Evolutionary conservation across 2,888 invertebrate species (phyloP), one percentile per base, ranked within the genome.

Genomic region (Gnatocerus cornutus): DNA sequence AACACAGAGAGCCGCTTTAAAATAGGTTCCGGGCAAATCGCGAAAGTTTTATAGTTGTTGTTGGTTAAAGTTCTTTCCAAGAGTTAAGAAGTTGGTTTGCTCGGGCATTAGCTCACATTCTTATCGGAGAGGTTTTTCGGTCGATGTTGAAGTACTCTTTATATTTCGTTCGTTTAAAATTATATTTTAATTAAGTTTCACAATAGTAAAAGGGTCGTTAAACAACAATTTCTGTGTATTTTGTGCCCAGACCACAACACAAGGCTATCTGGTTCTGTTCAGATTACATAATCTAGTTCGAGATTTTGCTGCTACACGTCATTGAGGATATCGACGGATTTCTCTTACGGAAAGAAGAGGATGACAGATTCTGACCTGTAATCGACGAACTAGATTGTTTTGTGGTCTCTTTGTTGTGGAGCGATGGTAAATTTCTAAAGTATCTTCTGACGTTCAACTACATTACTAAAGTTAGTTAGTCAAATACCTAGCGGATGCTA

Each of bases 1-100:
- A 10, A 53, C 41, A 52, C 50, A 50, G 27, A 43, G 14, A 43
- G 29, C 52, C 29, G 41, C 1, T 55, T 67, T 69, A 71, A 69
- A 74, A 73, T 69, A 55, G 71, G 72, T 71, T 73, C 71, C 63
- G 62, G 71, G 61, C 66, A 76, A 77, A 79, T 77, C 73, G 73
- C 61, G 43, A 73, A 78, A 79, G 75, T 80, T 80, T 79, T 74
- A 76, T 80, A 75, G 74, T 77, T 77, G 78, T 78, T 78, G 79
- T 78, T 78, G 71, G 74, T 71, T 71, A 73, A 77, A 79, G 71
- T 78, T 76, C 75, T 73, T 73, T 71, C 68, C 63, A 73, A 73
- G 73, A 77, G 76, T 74, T 73, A 63, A 66, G 68, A 71, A 75
- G 16, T 65, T 59, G 61, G 56, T 71, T 61, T 63, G 58, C 65